Percentiles rank a stretch among this genome's conserved stretches.
Conservation (phyloP, 2,797 vertebrate species). For the Danio tinwini region DNA sequence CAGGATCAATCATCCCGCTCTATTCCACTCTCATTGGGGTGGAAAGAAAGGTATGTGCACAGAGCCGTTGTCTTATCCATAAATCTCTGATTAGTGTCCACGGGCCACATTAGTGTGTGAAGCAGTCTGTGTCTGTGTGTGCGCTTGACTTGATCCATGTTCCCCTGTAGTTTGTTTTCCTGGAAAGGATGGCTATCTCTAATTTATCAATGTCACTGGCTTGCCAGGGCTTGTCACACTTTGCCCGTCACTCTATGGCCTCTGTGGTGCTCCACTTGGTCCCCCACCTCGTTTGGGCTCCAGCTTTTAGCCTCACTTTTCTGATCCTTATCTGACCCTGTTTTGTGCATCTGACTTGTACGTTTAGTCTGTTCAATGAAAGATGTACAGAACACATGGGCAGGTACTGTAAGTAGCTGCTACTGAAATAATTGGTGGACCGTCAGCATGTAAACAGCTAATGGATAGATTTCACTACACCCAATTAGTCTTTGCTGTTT, state of each 20-base stretch:
- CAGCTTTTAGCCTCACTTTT: neutral
- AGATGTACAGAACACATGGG: neutral
- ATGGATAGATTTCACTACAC: neutral
- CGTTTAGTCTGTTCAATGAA: slow-evolving; percentile 1
- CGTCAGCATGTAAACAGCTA: neutral
- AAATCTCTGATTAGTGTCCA: slow-evolving; percentile 27
- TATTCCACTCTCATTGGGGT: slow-evolving; percentile 17
- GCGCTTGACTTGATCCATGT: slow-evolving; percentile 23
- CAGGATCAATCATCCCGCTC: neutral
- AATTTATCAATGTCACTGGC: slow-evolving; percentile 44
- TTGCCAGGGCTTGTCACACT: slow-evolving; percentile 32
- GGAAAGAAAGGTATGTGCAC: neutral
- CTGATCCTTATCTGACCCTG: neutral
- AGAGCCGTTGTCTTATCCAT: slow-evolving; percentile 6
- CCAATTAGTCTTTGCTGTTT: neutral
- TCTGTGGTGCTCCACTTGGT: slow-evolving; percentile 7
- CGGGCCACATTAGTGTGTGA: slow-evolving; percentile 27
- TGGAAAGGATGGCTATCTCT: slow-evolving; percentile 27
- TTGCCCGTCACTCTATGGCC: slow-evolving; percentile 21
- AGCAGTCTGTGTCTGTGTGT: slow-evolving; percentile 16
- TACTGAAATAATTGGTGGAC: neutral
- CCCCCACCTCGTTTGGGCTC: neutral
- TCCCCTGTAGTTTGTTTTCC: slow-evolving; percentile 23
- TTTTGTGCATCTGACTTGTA: slow-evolving; percentile 6
- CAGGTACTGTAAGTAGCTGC: neutral